phyloP scores from a whole-genome alignment of 2,888 invertebrate species.

The Drosophila ustulata region DNA sequence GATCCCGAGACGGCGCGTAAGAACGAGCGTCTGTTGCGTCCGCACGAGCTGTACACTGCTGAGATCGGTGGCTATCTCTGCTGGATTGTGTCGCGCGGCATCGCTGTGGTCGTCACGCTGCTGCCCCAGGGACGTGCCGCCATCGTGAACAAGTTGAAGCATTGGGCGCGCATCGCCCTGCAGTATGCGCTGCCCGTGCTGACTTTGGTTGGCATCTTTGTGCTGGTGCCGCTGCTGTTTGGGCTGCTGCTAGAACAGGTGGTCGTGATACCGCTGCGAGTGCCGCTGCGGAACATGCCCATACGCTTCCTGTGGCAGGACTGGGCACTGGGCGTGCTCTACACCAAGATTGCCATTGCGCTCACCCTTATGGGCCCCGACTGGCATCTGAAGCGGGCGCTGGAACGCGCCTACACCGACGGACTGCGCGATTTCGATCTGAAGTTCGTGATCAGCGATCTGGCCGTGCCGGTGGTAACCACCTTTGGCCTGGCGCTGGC shows the following conservation, averaged over 20 bases:
- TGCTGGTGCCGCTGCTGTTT: slow-evolving; percentile 95
- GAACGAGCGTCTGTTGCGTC: slow-evolving; percentile 86
- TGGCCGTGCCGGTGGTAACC: slow-evolving; percentile 95
- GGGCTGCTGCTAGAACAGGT: slow-evolving; percentile 96
- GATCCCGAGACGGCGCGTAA: slow-evolving; percentile 65
- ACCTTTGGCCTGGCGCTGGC: slow-evolving; percentile 95
- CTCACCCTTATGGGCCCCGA: slow-evolving; percentile 99
- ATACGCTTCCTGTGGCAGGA: slow-evolving; percentile 96
- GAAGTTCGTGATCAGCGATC: slow-evolving; percentile 92
- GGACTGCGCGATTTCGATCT: slow-evolving; percentile 97
- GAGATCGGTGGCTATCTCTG: slow-evolving; percentile 97
- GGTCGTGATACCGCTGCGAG: slow-evolving; percentile 95
- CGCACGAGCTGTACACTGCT: slow-evolving; percentile 98
- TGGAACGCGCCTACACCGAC: slow-evolving; percentile 97
- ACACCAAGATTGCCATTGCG: slow-evolving; percentile 98
- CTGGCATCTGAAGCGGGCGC: slow-evolving; percentile 95
- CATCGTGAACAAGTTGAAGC: slow-evolving; percentile 89
- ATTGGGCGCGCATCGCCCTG: slow-evolving; percentile 90
- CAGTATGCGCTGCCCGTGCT: slow-evolving; percentile 92
- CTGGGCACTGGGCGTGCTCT: slow-evolving; percentile 98
- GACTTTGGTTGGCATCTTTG: slow-evolving; percentile 89
- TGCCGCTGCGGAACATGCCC: slow-evolving; percentile 96
- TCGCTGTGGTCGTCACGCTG: slow-evolving; percentile 93
- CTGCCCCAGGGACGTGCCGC: slow-evolving; percentile 94
- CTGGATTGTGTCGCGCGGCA: slow-evolving; percentile 95